These are phyloP conservation scores for Dicyrtomina minuta DNA, from an alignment of 2,888 invertebrate genomes.

Conservation along the genomic window DNA sequence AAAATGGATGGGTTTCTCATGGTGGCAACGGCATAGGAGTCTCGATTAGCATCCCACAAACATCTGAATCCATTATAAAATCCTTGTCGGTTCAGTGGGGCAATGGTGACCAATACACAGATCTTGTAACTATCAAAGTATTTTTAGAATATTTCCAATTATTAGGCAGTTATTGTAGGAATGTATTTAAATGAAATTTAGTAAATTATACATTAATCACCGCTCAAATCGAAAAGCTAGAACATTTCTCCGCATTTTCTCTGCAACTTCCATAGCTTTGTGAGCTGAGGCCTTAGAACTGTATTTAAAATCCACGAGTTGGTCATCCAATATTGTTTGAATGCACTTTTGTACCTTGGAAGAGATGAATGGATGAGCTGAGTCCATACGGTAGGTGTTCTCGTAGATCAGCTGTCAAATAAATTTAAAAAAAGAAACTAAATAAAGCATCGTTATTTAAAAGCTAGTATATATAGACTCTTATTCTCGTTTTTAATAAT, in stretches of 20 bases:
- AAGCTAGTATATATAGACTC: background rate
- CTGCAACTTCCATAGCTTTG: slow-evolving; percentile 63
- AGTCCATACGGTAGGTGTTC: slow-evolving; percentile 68
- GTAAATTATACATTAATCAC: slow-evolving; percentile 56
- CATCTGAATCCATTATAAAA: slow-evolving; percentile 65
- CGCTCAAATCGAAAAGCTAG: slow-evolving; percentile 70
- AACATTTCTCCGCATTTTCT: slow-evolving; percentile 64
- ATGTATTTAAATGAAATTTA: background rate
- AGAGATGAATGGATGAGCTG: slow-evolving; percentile 65
- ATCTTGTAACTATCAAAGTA: slow-evolving; percentile 70
- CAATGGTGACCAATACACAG: slow-evolving; percentile 66
- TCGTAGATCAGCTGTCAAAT: slow-evolving; percentile 57
- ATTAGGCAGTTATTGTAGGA: background rate
- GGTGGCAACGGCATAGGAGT: slow-evolving; percentile 64
- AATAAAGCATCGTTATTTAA: background rate
- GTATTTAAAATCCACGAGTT: slow-evolving; percentile 64
- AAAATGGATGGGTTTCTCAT: slow-evolving; percentile 67
- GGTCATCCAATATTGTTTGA: slow-evolving; percentile 63
- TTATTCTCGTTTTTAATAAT: background rate
- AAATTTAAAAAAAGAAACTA: background rate
- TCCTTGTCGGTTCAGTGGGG: slow-evolving; percentile 69
- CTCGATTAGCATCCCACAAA: slow-evolving; percentile 69
- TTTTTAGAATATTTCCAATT: background rate
- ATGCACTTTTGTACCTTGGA: slow-evolving; percentile 66
- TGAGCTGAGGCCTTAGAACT: slow-evolving; percentile 64